Conservation (phyloP, 2,113 vertebrate species). For the Helogale parvula region DNA sequence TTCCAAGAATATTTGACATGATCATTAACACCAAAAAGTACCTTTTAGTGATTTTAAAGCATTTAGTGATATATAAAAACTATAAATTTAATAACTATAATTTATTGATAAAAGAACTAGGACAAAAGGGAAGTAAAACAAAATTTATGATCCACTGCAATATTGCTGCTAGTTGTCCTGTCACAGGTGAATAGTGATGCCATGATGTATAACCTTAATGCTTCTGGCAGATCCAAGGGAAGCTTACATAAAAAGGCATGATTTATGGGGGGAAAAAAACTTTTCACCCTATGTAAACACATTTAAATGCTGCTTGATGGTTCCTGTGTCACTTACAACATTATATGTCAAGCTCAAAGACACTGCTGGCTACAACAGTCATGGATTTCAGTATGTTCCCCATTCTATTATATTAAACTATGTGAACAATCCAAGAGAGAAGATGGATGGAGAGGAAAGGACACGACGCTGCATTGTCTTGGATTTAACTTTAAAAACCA, state of each 20-base stretch:
- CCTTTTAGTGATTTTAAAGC: not conserved
- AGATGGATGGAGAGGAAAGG: not conserved
- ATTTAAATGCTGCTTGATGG: not conserved
- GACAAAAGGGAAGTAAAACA: not conserved
- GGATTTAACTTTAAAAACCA: not conserved
- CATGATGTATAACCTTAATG: not conserved
- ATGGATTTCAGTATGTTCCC: not conserved
- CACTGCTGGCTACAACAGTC: not conserved
- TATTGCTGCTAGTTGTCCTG: not conserved
- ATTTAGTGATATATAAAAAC: not conserved
- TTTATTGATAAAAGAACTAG: not conserved
- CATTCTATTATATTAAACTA: not conserved
- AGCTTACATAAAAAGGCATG: not conserved
- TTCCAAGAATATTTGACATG: not conserved
- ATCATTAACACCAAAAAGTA: not conserved
- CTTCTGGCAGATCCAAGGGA: not conserved
- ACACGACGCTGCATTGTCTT: not conserved
- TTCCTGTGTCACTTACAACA: not conserved
- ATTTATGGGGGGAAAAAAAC: not conserved
- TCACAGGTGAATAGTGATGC: not conserved
- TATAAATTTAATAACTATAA: not conserved
- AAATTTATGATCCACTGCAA: not conserved
- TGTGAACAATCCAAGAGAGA: not conserved
- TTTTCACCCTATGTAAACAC: not conserved
- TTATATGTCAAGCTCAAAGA: not conserved